Conservation (phyloP, 2,113 vertebrate genomes). For the Petrocephalus zakoni region DNA sequence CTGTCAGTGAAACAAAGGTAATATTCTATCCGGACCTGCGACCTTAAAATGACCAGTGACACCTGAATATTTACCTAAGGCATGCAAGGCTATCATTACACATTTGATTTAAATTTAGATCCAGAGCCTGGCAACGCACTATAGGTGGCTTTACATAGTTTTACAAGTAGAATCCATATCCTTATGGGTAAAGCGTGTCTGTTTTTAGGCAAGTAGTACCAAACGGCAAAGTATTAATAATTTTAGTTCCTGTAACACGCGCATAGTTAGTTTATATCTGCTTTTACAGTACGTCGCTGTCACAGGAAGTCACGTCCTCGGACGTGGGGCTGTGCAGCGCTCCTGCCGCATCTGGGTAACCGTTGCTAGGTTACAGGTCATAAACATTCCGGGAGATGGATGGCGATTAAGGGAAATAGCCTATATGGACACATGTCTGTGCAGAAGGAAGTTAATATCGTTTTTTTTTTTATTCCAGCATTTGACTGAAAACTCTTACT, state of each 20-base stretch:
- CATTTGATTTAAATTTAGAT: background rate
- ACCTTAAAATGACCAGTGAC: background rate
- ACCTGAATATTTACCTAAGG: background rate
- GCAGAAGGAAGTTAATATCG: background rate
- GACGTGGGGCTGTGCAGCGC: background rate
- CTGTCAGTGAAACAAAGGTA: background rate
- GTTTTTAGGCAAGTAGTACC: background rate
- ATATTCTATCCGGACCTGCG: background rate
- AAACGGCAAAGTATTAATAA: background rate
- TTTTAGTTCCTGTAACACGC: background rate
- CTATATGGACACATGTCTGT: background rate
- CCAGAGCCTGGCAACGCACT: background rate
- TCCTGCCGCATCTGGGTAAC: background rate
- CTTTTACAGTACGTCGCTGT: background rate
- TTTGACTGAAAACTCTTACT: background rate
- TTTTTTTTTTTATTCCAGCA: background rate
- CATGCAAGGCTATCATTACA: background rate
- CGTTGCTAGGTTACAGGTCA: background rate
- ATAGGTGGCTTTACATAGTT: background rate
- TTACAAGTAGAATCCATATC: background rate
- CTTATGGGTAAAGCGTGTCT: background rate
- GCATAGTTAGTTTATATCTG: background rate
- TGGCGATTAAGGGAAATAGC: background rate
- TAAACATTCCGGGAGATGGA: slow-evolving; percentile 2
- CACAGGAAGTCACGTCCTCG: background rate